A percentile compares a stretch with the other conserved stretches of the same genome.
phyloP scores from a whole-genome alignment of 2,797 vertebrate genomes.

The Tolypeutes matacus region DNA sequence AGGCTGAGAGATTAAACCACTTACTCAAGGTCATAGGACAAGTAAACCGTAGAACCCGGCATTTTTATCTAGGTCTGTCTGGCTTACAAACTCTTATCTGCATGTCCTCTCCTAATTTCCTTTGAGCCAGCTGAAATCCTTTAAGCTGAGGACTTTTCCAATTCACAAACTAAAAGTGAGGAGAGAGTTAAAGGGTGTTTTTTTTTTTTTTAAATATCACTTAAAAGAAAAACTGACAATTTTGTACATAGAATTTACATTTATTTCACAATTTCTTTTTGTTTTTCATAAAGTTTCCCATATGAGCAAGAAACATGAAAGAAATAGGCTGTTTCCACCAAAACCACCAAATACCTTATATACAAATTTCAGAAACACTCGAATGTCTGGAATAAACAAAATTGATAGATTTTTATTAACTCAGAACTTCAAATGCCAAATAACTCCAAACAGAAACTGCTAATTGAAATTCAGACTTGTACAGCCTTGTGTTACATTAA shows the following conservation, averaged over 20 bases:
- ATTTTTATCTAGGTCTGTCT: neutral
- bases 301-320: slow-evolving; percentile 29
- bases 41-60: neutral
- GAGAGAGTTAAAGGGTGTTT: neutral
- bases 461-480: slow-evolving; percentile 19
- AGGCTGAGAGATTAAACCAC: neutral
- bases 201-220: slow-evolving; percentile 8
- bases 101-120: slow-evolving; percentile 34
- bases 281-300: slow-evolving; percentile 42
- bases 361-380: slow-evolving; percentile 58
- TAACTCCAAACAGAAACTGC: slow-evolving; percentile 9
- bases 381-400: slow-evolving; percentile 52
- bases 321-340: neutral
- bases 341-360: neutral
- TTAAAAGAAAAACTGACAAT: slow-evolving; percentile 57
- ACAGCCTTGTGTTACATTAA: neutral
- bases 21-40: neutral
- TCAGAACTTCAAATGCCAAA: slow-evolving; percentile 42
- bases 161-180: slow-evolving; percentile 35
- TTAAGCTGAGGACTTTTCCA: neutral
- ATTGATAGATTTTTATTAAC: slow-evolving; percentile 31
- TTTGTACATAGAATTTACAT: slow-evolving; percentile 13
- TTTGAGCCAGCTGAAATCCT: slow-evolving; percentile 21
- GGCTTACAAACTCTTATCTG: slow-evolving; percentile 1
- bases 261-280: slow-evolving; percentile 33